Base-by-base conservation (phyloP, 2,797 vertebrate genomes). In the Silurus aristotelis region DNA sequence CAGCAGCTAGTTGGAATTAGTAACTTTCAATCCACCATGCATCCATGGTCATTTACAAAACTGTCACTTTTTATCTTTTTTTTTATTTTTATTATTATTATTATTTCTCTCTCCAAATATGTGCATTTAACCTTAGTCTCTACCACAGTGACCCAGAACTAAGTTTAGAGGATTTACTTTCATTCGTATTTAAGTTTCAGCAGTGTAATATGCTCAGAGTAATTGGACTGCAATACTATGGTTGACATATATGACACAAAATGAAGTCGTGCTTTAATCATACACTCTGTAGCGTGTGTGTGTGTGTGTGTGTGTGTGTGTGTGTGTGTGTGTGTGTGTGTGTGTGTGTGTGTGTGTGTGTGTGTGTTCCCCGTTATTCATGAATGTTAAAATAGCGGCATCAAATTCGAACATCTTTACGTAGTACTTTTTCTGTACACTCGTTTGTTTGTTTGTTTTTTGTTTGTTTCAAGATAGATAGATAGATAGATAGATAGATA, bases 1-100 rank as follows among this genome's bases (percentile, higher is more conserved):
- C 70, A 78, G 84, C 83, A 77, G 70, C 56, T 70, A 17, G 25
- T 84, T 77, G 38, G 83, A 87, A 87, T 78, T 84, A 84, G 78
- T 79, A 68, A 43, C 52, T 76, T 79, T 67, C 55, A 81, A 80
- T 60, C 48, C 61, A 48, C n/a, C 60, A 80, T 58, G 12, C 13
- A 48, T 76, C 12, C 6, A 14, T 63, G 77, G 31, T 25, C 70
- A 67, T 55, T 83, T 3, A 9, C 60, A 25, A 46, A 71, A 85
- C 43, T n/a, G 77, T 64, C 43, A 72, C 14, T 67, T 20, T 68
- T 77, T 67, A 38, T 13, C 9, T 22, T 31, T 20, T 56, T 52
- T 27, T 38, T 66, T 20, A 7, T 52, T 12, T 55, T 60, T n/a
- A n/a, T 31, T 31, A 31, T 31, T 31, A 31, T 27, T 27, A 27